A percentile compares a stretch with the other conserved stretches of the same genome.
Conservation (phyloP, 1,140 invertebrate species). For the Aphelenchoides avenae region DNA sequence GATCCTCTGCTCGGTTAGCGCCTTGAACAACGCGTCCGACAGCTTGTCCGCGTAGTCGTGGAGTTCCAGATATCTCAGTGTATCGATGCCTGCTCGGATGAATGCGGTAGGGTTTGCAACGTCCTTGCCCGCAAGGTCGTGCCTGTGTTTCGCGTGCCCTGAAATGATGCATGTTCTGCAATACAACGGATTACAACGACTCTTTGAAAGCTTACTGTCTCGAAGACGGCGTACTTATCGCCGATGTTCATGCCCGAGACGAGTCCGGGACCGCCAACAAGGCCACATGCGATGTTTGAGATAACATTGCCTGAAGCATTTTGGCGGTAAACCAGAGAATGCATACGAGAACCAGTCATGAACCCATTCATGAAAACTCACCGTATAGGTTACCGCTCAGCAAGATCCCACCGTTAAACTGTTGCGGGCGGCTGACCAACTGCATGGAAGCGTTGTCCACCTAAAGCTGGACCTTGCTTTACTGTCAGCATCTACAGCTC, state of each 20-base stretch:
- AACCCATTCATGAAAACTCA: conserved; percentile 10
- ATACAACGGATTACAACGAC: conserved; percentile 4
- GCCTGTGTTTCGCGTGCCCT: conserved; percentile 86
- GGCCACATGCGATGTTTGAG: conserved; percentile 90
- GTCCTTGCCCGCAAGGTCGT: conserved; percentile 88
- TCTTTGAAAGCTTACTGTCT: conserved; percentile 61
- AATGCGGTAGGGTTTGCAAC: conserved; percentile 79
- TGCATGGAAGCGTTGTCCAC: conserved; percentile 43
- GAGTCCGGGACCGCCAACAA: conserved; percentile 91
- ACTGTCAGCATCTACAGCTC: conserved; percentile 15
- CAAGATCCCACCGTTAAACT: conserved; percentile 43
- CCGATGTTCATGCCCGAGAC: conserved; percentile 92
- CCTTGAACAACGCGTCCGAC: conserved; percentile 48
- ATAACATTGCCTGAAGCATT: conserved; percentile 76
- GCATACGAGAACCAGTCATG: not conserved
- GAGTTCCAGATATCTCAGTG: conserved; percentile 50
- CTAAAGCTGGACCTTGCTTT: not conserved
- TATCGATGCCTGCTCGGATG: conserved; percentile 47
- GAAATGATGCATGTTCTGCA: conserved; percentile 15
- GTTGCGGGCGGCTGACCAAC: conserved; percentile 36
- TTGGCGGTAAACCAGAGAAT: not conserved
- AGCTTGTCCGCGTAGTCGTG: conserved; percentile 49
- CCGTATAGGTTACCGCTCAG: conserved; percentile 47
- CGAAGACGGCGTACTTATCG: conserved; percentile 65
- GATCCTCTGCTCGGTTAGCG: conserved; percentile 36